Conservation (phyloP, 1,140 invertebrate species). For the Platyscapa corneri region DNA sequence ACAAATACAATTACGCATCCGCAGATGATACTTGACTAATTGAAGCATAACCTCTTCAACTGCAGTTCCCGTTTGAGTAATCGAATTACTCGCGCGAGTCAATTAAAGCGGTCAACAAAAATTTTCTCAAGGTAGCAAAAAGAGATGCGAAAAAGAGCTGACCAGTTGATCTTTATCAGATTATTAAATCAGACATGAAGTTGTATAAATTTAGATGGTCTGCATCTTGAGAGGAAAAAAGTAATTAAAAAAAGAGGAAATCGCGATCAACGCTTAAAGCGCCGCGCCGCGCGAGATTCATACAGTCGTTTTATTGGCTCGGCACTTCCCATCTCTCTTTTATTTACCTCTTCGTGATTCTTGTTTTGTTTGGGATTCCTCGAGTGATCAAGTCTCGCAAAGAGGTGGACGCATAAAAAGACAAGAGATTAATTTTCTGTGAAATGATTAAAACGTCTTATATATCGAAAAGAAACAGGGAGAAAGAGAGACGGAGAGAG, state of each 20-base stretch:
- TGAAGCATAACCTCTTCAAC: not conserved
- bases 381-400: slow-evolving; percentile 26
- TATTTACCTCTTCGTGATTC: slow-evolving; percentile 17
- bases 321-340: not conserved
- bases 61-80: slow-evolving; percentile 1
- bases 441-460: slow-evolving; percentile 54
- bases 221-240: slow-evolving; percentile 19
- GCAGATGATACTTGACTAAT: slow-evolving; percentile 12
- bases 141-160: not conserved
- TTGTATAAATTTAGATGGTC: slow-evolving; percentile 22
- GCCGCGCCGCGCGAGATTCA: slow-evolving; percentile 28
- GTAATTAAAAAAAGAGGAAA: slow-evolving; percentile 26
- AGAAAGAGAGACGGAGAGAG: slow-evolving; percentile 10
- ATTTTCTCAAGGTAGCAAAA: not conserved
- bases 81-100: slow-evolving; percentile 20
- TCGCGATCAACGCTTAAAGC: slow-evolving; percentile 22
- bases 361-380: slow-evolving; percentile 45
- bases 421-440: slow-evolving; percentile 52
- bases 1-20: not conserved
- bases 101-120: slow-evolving; percentile 1
- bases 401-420: slow-evolving; percentile 38
- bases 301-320: slow-evolving; percentile 40
- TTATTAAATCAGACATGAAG: slow-evolving; percentile 42
- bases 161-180: slow-evolving; percentile 35
- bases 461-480: slow-evolving; percentile 22